Conservation (phyloP, 2,113 vertebrate genomes). For the Meles meles region DNA sequence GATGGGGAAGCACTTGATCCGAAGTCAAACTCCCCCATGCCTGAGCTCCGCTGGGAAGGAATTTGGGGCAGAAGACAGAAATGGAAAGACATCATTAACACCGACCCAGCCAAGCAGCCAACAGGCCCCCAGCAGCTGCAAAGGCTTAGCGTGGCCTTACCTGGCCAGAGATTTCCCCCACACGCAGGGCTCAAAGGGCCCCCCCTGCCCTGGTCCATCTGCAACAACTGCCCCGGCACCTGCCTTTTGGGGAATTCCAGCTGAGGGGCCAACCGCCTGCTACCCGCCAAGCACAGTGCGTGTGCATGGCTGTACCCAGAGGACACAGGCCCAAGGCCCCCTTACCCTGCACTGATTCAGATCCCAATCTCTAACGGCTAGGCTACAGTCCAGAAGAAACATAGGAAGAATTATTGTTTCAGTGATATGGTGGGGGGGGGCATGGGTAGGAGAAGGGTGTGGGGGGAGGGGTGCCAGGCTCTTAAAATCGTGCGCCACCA, state of each 20-base stretch:
- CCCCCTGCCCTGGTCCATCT: not conserved
- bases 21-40: accelerated
- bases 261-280: not conserved
- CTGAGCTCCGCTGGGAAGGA: accelerated
- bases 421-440: not conserved
- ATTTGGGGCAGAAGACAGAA: constrained; percentile 21
- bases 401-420: constrained; percentile 34
- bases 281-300: not conserved
- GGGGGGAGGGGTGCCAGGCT: constrained; percentile 55
- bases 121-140: not conserved
- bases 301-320: too few relatives aligned
- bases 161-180: not conserved
- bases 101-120: not conserved
- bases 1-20: not conserved
- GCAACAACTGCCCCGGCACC: not conserved
- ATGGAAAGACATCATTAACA: not conserved
- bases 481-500: constrained; percentile 69
- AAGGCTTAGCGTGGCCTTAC: not conserved
- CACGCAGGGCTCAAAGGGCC: not conserved
- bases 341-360: not conserved
- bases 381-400: not conserved
- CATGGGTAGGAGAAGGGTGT: not conserved
- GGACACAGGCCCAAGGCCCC: not conserved
- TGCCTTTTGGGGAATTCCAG: constrained; percentile 19
- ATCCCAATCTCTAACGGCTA: constrained; percentile 43